Base-by-base conservation (phyloP, 1,140 invertebrate genomes). In the Zaprionus taronus region DNA sequence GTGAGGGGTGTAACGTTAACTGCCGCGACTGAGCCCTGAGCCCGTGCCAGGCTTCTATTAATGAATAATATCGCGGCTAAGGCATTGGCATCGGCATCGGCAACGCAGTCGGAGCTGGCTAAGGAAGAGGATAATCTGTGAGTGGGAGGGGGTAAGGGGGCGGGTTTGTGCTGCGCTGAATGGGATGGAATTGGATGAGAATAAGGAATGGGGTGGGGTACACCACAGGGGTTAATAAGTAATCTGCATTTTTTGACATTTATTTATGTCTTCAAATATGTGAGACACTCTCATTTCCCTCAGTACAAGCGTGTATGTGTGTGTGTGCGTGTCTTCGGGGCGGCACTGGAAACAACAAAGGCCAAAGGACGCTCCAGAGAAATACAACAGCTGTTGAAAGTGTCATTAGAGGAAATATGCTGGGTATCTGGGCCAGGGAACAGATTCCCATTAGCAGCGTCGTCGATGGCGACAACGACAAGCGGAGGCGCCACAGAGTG, bases 161-260 rank as follows among this genome's bases (percentile, higher is more conserved):
- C 15, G 4, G 49, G 63, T 31, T 36, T 65, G 12, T 56, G 31
- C 36, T 38, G 36, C 14, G 36, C 14, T 38, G 41, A 47, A 47
- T 47, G n/a, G 41, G 7, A 47, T 47, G 41, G 41, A 47, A 47
- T 47, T 47, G 41, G n/a, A 47, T 47, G 41, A 47, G 47, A 61
- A 53, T 41, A 12, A 9, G 62, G 34, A 17, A 17, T 38, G 57
- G 47, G 60, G 57, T 81, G 85, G 79, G 85, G 82, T 72, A 77
- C 91, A 91, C 91, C 91, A 91, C 86, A 91, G 91, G 91, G 91
- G 91, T 92, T 91, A 92, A 91, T 92, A 91, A 91, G 91, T 91
- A 92, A 92, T 91, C 91, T 92, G 86, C 83, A 92, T 89, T 91
- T 91, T 91, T 92, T 92, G 91, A 92, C 91, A 92, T 92, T 92